phyloP scores from a whole-genome alignment of 2,888 invertebrate species.

The Amiota minor region DNA sequence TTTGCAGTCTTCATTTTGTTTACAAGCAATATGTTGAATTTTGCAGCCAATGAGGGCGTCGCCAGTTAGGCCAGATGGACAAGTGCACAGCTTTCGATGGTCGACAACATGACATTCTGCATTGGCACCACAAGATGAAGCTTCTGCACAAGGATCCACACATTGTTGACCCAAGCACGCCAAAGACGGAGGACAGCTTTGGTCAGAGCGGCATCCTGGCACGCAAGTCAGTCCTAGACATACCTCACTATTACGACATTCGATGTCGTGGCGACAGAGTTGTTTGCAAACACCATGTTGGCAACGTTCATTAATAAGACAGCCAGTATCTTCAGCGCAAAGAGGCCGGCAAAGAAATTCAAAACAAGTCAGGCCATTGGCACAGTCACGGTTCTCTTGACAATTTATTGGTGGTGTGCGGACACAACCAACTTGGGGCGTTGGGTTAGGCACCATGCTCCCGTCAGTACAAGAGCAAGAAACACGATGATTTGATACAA shows the following conservation, averaged over 20 bases:
- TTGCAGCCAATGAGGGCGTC: conserved; percentile 84
- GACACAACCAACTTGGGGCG: conserved; percentile 90
- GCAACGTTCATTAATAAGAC: conserved; percentile 84
- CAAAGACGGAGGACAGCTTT: conserved; percentile 82
- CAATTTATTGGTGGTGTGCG: conserved; percentile 85
- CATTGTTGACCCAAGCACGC: conserved; percentile 88
- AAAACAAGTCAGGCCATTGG: conserved; percentile 81
- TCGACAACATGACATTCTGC: conserved; percentile 82
- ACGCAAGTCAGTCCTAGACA: conserved; percentile 87
- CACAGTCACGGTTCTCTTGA: conserved; percentile 84
- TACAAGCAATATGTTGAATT: conserved; percentile 80
- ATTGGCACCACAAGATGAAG: conserved; percentile 88
- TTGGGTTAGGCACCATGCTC: conserved; percentile 89
- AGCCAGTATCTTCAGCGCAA: conserved; percentile 84
- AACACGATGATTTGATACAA: conserved; percentile 86
- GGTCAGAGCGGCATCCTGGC: conserved; percentile 86
- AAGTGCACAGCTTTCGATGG: conserved; percentile 84
- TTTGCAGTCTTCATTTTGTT: conserved; percentile 80
- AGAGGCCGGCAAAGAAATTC: conserved; percentile 84
- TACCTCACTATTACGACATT: conserved; percentile 89
- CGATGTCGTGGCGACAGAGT: conserved; percentile 87
- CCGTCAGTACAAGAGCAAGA: conserved; percentile 83
- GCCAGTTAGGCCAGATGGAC: conserved; percentile 82
- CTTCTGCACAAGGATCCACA: conserved; percentile 82
- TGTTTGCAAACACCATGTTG: conserved; percentile 86